Percentiles rank a stretch among this genome's conserved stretches.
Conservation (phyloP, 2,113 vertebrate genomes). For the Hypanus sabinus region DNA sequence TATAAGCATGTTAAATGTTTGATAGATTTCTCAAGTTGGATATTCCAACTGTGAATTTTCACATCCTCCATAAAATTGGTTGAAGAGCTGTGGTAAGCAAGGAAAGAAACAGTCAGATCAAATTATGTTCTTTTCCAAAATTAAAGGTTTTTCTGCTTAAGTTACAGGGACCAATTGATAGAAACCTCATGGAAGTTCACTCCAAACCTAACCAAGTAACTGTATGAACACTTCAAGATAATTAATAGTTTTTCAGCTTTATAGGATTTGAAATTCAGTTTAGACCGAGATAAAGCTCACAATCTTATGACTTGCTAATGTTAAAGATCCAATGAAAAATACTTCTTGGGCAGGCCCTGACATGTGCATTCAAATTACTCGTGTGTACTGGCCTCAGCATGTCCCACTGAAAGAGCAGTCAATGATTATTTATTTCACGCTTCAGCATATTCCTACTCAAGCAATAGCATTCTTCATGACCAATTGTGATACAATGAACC, state of each 20-base stretch:
- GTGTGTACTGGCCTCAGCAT: background rate
- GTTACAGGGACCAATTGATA: too few relatives aligned
- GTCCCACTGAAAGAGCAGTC: background rate
- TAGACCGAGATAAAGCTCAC: background rate
- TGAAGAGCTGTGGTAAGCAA: background rate
- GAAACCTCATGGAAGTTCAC: background rate
- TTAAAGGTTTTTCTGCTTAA: background rate
- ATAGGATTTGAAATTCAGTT: background rate
- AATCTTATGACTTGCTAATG: background rate
- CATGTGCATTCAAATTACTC: background rate
- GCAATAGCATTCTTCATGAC: too few relatives aligned
- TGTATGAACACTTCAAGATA: background rate
- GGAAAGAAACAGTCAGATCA: background rate
- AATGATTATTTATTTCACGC: background rate
- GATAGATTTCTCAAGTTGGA: background rate
- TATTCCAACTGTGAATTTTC: background rate
- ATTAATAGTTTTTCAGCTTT: background rate
- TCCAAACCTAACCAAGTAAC: background rate
- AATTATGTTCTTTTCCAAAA: background rate
- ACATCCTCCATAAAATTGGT: background rate
- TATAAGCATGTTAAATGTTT: background rate
- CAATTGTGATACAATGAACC: too few relatives aligned
- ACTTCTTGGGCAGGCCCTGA: background rate
- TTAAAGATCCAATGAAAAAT: background rate
- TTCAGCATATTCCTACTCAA: too few relatives aligned